A percentile compares a stretch with the other conserved stretches of the same genome.
Conservation (phyloP, 92 coral and sea anemone genomes). For the Scolanthus callimorphus region DNA sequence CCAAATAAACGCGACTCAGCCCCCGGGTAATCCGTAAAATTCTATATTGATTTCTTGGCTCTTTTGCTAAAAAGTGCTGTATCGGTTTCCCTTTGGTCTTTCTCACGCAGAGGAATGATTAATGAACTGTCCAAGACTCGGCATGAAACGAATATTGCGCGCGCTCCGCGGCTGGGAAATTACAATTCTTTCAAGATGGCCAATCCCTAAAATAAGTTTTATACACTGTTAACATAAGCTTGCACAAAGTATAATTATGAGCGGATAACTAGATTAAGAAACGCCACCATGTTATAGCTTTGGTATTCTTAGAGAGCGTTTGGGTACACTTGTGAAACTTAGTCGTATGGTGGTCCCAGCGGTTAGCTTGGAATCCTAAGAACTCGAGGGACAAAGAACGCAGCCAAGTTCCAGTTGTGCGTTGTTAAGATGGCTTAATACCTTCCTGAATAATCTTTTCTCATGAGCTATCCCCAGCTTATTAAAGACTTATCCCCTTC, state of each 20-base stretch:
- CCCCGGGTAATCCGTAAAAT: too few species aligned
- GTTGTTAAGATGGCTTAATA: constrained; percentile 12
- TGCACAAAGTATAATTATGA: too few species aligned
- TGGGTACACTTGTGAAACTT: too few species aligned
- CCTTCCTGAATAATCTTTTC: background rate
- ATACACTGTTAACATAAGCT: too few species aligned
- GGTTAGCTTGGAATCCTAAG: background rate
- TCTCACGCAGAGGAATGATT: constrained; percentile 34
- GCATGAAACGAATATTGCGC: constrained; percentile 4
- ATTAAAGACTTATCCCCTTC: background rate
- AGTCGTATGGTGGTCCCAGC: constrained; percentile 5
- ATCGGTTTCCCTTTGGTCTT: constrained; percentile 30
- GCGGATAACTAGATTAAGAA: too few species aligned
- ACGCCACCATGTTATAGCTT: too few species aligned
- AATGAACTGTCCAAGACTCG: constrained; percentile 32
- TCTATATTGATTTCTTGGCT: too few species aligned
- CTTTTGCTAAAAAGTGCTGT: too few species aligned
- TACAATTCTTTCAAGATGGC: too few species aligned
- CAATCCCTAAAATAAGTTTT: too few species aligned
- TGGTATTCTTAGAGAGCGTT: too few species aligned
- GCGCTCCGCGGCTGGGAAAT: background rate
- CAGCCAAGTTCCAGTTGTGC: constrained; percentile 17
- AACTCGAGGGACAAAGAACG: background rate
- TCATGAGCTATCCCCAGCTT: background rate
- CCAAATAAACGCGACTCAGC: too few species aligned